phyloP scores from a whole-genome alignment of 2,797 vertebrate species.

The Gymnodraco acuticeps region DNA sequence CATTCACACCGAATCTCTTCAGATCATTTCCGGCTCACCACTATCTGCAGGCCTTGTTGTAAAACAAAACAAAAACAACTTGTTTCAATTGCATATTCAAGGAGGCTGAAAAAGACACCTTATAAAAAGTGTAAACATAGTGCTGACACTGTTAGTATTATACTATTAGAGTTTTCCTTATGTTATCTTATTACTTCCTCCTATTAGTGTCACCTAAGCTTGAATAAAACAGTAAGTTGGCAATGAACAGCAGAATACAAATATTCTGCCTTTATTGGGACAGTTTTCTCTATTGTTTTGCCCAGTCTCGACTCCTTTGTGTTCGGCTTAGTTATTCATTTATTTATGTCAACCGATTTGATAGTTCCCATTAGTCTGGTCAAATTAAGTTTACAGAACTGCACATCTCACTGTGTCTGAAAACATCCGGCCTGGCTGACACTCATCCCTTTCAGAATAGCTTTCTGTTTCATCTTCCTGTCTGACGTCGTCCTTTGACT shows the following conservation, averaged over 20 bases:
- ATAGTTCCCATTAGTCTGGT: constrained; percentile 32
- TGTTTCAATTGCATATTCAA: constrained; percentile 49
- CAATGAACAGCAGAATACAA: constrained; percentile 15
- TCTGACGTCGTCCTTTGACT: constrained; percentile 11
- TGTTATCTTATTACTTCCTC: constrained; percentile 21
- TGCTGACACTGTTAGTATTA: constrained; percentile 50
- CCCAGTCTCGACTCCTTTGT: constrained; percentile 12
- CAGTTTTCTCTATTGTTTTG: constrained; percentile 5
- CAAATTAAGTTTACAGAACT: constrained; percentile 32
- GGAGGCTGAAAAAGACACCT: constrained; percentile 23
- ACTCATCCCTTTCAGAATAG: constrained; percentile 19
- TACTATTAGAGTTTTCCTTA: constrained; percentile 41
- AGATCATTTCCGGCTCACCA: constrained; percentile 32
- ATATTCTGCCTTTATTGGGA: neutral
- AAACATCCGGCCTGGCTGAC: constrained; percentile 28
- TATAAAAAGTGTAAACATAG: constrained; percentile 38
- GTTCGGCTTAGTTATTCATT: constrained; percentile 33
- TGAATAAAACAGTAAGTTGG: constrained; percentile 49
- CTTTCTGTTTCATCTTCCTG: constrained; percentile 22
- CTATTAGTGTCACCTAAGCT: constrained; percentile 40
- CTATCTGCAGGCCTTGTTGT: constrained; percentile 38
- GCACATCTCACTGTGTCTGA: constrained; percentile 19
- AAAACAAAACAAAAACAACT: constrained; percentile 47
- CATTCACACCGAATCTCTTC: constrained; percentile 33
- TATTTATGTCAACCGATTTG: constrained; percentile 43